Conservation (phyloP, 2,888 invertebrate species). For the Dicyrtoma fusca region DNA sequence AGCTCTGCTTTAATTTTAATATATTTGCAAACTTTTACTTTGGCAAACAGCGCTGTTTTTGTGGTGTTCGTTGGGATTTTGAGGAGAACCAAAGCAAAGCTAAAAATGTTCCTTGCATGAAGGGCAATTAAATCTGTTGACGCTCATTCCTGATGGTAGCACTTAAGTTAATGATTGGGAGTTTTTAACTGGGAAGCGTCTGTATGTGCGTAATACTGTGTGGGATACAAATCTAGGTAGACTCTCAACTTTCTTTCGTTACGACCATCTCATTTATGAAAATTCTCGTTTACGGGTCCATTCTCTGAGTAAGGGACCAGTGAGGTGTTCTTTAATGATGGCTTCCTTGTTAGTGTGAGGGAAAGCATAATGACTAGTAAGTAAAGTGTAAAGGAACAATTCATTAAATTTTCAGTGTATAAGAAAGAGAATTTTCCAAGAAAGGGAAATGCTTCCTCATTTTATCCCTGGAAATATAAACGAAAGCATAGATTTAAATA, state of each 20-base stretch:
- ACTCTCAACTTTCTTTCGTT: too few species aligned
- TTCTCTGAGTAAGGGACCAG: not conserved
- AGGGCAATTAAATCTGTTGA: slow-evolving; percentile 20
- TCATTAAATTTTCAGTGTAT: slow-evolving; percentile 2
- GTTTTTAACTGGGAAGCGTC: too few species aligned
- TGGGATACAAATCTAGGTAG: not conserved
- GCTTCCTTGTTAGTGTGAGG: not conserved
- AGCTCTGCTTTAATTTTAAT: too few species aligned
- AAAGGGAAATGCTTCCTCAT: too few species aligned
- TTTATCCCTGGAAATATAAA: too few species aligned
- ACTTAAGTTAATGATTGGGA: slow-evolving; percentile 2
- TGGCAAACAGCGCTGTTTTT: too few species aligned
- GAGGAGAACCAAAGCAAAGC: not conserved
- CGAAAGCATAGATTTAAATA: too few species aligned
- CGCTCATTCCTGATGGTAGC: slow-evolving; percentile 9
- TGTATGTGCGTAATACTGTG: too few species aligned
- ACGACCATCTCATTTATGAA: too few species aligned
- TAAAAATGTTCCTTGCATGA: not conserved
- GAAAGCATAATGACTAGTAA: slow-evolving; percentile 2
- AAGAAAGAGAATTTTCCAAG: not conserved
- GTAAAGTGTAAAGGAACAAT: not conserved
- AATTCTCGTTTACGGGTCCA: not conserved
- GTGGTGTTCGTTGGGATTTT: not conserved
- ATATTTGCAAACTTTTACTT: too few species aligned
- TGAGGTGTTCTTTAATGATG: not conserved